Conservation (phyloP, 2,113 vertebrate species). For the Melospiza melodia region DNA sequence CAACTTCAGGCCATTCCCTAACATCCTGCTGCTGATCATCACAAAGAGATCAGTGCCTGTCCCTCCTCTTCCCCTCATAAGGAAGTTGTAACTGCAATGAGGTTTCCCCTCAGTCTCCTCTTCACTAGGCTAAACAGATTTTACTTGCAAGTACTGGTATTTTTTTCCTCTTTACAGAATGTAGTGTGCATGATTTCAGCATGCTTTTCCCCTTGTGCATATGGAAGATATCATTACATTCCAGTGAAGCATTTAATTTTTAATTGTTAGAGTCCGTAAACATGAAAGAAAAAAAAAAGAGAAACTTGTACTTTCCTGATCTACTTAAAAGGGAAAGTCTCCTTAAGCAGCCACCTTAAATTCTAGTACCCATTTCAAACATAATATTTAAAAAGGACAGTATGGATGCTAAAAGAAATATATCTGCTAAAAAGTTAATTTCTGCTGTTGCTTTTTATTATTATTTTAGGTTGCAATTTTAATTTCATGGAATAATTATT, state of each 20-base stretch:
- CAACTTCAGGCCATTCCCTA: neutral
- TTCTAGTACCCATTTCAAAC: neutral
- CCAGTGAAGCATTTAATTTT: neutral
- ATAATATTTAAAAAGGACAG: neutral
- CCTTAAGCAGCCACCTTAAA: neutral
- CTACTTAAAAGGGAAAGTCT: neutral
- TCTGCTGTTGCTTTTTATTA: neutral
- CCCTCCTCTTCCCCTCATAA: accelerated
- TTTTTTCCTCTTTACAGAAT: neutral
- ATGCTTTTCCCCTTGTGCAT: neutral
- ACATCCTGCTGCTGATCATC: neutral
- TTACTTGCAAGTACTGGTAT: neutral
- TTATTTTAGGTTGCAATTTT: neutral
- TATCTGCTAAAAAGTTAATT: neutral
- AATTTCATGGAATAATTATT: neutral
- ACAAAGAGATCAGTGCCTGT: neutral
- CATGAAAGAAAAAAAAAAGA: neutral
- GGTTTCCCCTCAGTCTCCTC: neutral
- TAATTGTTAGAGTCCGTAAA: neutral
- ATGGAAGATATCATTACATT: neutral
- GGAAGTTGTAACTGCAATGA: neutral
- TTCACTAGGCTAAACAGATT: neutral
- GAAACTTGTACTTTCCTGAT: neutral
- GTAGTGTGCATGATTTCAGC: neutral
- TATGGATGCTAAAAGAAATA: neutral